Evolutionary conservation across 2,888 invertebrate genomes (phyloP).

Genomic region (Noctua pronuba): DNA sequence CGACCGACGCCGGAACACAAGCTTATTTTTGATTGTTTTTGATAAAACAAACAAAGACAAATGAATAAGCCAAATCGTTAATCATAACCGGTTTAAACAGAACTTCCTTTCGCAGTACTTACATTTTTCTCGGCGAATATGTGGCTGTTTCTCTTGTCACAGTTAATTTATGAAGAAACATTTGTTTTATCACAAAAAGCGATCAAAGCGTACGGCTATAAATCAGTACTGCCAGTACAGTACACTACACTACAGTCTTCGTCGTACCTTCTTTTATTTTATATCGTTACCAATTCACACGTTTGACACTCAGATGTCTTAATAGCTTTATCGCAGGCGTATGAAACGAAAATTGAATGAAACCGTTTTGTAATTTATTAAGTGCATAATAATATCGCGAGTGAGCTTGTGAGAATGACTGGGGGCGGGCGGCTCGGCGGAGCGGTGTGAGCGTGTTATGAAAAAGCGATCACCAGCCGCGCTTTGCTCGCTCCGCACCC

Average conservation of each 20-base stretch:
- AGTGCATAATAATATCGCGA: conserved; percentile 52
- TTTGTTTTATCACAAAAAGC: conserved; percentile 53
- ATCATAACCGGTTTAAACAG: conserved; percentile 82
- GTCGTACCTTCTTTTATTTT: conserved; percentile 16
- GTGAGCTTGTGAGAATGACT: conserved; percentile 53
- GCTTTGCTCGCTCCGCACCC: conserved; percentile 68
- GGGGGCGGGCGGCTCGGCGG: conserved; percentile 26
- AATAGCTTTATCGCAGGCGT: conserved; percentile 49
- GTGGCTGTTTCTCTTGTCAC: conserved; percentile 67
- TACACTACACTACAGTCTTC: too few relatives aligned
- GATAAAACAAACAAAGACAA: conserved; percentile 88
- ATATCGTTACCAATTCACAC: conserved; percentile 36
- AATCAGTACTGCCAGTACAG: conserved; percentile 39
- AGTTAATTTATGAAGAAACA: conserved; percentile 57
- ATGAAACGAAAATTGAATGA: conserved; percentile 55
- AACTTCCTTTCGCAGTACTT: conserved; percentile 74
- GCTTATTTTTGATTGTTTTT: conserved; percentile 89
- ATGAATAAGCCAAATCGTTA: conserved; percentile 84
- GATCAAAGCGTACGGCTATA: conserved; percentile 45
- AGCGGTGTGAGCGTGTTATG: conserved; percentile 67
- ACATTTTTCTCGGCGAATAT: conserved; percentile 66
- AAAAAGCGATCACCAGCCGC: conserved; percentile 74
- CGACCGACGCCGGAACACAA: conserved; percentile 82
- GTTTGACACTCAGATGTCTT: conserved; percentile 43
- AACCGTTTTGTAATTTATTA: conserved; percentile 62